Conservation (phyloP, 2,888 invertebrate genomes). For the Noctua janthe region DNA sequence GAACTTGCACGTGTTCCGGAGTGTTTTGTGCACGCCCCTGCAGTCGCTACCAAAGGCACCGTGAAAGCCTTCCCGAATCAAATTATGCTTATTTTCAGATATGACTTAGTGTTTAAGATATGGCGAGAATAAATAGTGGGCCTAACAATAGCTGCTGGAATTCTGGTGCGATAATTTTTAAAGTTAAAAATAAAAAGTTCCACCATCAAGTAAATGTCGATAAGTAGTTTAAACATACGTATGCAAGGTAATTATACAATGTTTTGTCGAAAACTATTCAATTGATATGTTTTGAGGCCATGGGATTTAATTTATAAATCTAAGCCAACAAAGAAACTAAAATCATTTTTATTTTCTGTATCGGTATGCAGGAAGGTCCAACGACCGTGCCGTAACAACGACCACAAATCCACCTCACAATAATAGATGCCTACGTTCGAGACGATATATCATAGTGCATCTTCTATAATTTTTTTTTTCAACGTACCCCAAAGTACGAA, state of each 20-base stretch:
- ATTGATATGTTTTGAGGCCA: neutral
- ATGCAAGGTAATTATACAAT: neutral
- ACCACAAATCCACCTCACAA: constrained; percentile 79
- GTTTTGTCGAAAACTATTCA: neutral
- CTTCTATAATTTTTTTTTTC: constrained; percentile 85
- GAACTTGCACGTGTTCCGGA: constrained; percentile 90
- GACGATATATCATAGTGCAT: constrained; percentile 86
- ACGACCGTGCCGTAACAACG: constrained; percentile 59
- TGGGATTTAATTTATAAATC: neutral
- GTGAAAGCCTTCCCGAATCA: constrained; percentile 78
- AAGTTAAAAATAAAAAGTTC: too few relatives aligned
- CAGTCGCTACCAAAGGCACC: constrained; percentile 76
- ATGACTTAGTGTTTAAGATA: constrained; percentile 44
- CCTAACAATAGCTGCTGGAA: constrained; percentile 24
- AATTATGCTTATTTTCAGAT: constrained; percentile 79
- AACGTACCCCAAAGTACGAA: constrained; percentile 63
- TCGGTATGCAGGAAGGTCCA: constrained; percentile 41
- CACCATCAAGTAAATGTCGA: neutral
- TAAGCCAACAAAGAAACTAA: neutral
- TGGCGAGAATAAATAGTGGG: constrained; percentile 21
- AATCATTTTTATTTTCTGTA: constrained; percentile 7
- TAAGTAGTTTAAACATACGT: neutral
- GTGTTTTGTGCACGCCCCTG: constrained; percentile 85
- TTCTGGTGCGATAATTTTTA: neutral
- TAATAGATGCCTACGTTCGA: constrained; percentile 80